Base-by-base conservation (phyloP, 2,113 vertebrate species). In the Eretmochelys imbricata region DNA sequence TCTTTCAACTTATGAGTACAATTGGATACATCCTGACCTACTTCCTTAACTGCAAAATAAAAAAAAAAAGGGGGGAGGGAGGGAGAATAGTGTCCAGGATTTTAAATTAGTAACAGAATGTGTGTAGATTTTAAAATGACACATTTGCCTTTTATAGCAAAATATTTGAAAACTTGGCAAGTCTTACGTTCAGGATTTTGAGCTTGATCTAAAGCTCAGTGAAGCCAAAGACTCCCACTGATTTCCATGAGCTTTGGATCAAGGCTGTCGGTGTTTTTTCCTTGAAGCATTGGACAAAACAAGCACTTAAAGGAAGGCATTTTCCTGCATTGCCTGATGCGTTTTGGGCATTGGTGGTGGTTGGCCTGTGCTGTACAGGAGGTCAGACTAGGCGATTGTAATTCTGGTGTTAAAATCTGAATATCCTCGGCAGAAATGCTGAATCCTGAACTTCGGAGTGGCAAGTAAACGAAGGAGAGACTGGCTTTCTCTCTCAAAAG, bases 161-260 rank as follows among this genome's bases (percentile, higher is more conserved):
- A 19, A 3, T 14, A 49, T 75, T 82, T 85, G 65, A 51, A 90
- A 80, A 4, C 84, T 29, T 95, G 86, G 82, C 82, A 79, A 3
- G 10, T 84, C n/a, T 46, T 79, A 31, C 51, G 81, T 89, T 62
- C 55, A 54, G 62, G 51, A 22, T 93, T 65, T 84, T 76, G 84
- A 82, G 48, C 80, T 49, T 91, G 50, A 79, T 69, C 69, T 75
- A 50, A 89, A 97, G 49, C 88, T 90, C 88, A 69, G 91, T 55
- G 83, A 94, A 95, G 92, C 80, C 1, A 69, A 88, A n/a, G 89
- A 54, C 78, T 89, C 82, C 65, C 85, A 49, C 65, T 91, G 49
- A 78, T 89, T 91, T 95, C 78, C 81, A 80, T 75, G 76, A 69
- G 91, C 91, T 94, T 95, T 97, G 93, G 55, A 88, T 80, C 50